phyloP scores from a whole-genome alignment of 2,888 invertebrate species.

The Calliphora vomitoria region DNA sequence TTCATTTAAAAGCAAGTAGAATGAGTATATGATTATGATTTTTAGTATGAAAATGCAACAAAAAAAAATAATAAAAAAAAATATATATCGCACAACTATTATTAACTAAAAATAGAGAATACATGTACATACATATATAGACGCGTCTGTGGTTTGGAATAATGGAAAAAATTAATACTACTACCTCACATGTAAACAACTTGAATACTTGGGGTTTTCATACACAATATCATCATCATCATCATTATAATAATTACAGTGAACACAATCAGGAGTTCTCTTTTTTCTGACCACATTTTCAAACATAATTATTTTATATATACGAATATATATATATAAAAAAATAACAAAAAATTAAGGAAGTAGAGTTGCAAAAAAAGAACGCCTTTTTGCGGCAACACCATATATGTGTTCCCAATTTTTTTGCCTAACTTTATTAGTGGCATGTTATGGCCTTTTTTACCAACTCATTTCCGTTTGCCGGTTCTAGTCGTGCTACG shows the following conservation, averaged over 20 bases:
- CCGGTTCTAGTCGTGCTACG: constrained; percentile 55
- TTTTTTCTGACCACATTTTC: constrained; percentile 62
- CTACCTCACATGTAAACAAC: neutral
- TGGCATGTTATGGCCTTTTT: constrained; percentile 53
- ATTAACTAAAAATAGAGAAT: constrained; percentile 47
- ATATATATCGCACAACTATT: constrained; percentile 30
- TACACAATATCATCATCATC: constrained; percentile 3
- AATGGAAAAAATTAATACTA: neutral
- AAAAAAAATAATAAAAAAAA: constrained; percentile 8
- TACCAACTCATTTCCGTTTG: constrained; percentile 57
- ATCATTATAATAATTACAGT: constrained; percentile 43
- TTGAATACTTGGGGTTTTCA: constrained; percentile 26
- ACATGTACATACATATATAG: constrained; percentile 21
- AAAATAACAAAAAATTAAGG: constrained; percentile 21
- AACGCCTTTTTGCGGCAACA: constrained; percentile 66
- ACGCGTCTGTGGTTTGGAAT: constrained; percentile 68
- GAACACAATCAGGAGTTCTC: constrained; percentile 20
- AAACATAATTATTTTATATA: constrained; percentile 67
- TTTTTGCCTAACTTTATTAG: constrained; percentile 65
- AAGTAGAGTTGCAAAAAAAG: constrained; percentile 17
- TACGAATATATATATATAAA: constrained; percentile 49
- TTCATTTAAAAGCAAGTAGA: constrained; percentile 4
- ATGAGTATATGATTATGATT: constrained; percentile 56
- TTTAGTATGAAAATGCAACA: constrained; percentile 42
- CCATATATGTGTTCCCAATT: constrained; percentile 32